A percentile compares a stretch with the other conserved stretches of the same genome.
Evolutionary conservation across 1,140 invertebrate genomes (phyloP).

Genomic region (Bombus difficillimus): DNA sequence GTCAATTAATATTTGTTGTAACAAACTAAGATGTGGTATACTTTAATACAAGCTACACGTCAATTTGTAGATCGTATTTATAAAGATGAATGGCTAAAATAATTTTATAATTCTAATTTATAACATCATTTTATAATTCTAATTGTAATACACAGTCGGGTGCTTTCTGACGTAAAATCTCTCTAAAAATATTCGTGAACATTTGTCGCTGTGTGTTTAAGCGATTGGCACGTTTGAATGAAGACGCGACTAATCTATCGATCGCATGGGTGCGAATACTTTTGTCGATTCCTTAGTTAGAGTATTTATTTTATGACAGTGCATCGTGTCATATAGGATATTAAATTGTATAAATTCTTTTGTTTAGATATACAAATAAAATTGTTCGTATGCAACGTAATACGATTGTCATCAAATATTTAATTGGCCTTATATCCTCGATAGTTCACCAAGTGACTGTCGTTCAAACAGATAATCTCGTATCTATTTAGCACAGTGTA

Average conservation of each 20-base stretch:
- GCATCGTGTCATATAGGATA: neutral
- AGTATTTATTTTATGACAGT: neutral
- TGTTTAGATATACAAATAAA: neutral
- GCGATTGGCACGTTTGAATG: slow-evolving; percentile 29
- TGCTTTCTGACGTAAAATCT: neutral
- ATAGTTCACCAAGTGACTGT: neutral
- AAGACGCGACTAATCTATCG: slow-evolving; percentile 9
- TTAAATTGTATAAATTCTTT: neutral
- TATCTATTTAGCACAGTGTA: slow-evolving; percentile 15
- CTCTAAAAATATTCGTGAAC: neutral
- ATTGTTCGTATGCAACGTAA: neutral
- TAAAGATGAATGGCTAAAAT: no score
- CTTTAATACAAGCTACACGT: no score
- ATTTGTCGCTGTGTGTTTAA: slow-evolving; percentile 5
- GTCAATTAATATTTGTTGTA: no score
- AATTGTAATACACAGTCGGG: neutral
- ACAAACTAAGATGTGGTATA: no score
- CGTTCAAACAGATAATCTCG: neutral
- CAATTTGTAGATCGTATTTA: no score
- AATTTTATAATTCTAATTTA: neutral
- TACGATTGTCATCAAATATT: neutral
- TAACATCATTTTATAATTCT: neutral
- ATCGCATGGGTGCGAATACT: neutral
- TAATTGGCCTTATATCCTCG: neutral
- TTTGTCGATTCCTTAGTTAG: neutral